phyloP scores from a whole-genome alignment of 2,888 invertebrate genomes.

The Cephus spinipes region DNA sequence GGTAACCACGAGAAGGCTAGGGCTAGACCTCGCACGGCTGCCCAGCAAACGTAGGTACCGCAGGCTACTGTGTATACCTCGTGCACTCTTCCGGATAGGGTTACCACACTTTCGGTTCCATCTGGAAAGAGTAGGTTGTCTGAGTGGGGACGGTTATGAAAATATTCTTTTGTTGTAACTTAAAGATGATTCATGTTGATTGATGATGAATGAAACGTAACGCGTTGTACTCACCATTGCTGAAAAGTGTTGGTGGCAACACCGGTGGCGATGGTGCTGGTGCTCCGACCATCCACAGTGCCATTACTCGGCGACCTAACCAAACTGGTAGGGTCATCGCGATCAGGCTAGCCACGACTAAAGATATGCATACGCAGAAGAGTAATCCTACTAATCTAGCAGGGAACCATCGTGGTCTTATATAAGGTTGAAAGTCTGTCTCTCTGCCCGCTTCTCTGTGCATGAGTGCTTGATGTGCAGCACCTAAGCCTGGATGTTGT shows the following conservation, averaged over 20 bases:
- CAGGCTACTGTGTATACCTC: slow-evolving; percentile 96
- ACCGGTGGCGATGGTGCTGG: slow-evolving; percentile 62
- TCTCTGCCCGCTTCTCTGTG: slow-evolving; percentile 80
- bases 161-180: neutral
- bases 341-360: slow-evolving; percentile 86
- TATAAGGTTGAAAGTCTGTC: slow-evolving; percentile 90
- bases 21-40: slow-evolving; percentile 84
- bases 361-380: slow-evolving; percentile 83
- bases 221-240: slow-evolving; percentile 45
- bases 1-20: slow-evolving; percentile 90
- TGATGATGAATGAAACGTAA: neutral
- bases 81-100: slow-evolving; percentile 79
- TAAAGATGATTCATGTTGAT: neutral
- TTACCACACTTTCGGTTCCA: slow-evolving; percentile 24
- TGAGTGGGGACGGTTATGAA: neutral
- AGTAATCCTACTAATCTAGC: slow-evolving; percentile 77
- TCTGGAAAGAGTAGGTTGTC: slow-evolving; percentile 6
- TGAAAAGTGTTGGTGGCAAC: slow-evolving; percentile 49
- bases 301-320: slow-evolving; percentile 90
- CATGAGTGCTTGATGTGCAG: slow-evolving; percentile 89
- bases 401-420: slow-evolving; percentile 86
- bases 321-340: slow-evolving; percentile 92
- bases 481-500: slow-evolving; percentile 72
- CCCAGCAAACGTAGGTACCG: slow-evolving; percentile 95
- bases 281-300: slow-evolving; percentile 81